Percentiles rank a stretch among this genome's conserved stretches.
These are phyloP conservation scores for Maccullochella peelii DNA, from an alignment of 2,113 vertebrate species.

Conservation along the genomic window DNA sequence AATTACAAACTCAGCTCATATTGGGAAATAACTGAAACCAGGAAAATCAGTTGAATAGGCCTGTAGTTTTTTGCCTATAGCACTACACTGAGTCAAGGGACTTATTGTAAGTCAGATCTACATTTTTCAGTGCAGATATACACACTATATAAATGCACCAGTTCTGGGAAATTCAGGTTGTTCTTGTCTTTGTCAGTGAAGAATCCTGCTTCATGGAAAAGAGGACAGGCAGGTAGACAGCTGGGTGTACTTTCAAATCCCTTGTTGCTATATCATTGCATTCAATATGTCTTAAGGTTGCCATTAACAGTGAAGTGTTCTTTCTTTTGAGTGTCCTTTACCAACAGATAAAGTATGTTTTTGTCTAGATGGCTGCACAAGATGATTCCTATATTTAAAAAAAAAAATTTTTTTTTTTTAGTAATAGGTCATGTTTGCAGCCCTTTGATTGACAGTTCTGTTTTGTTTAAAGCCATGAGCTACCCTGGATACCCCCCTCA, in stretches of 20 bases:
- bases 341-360: background rate
- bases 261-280: background rate
- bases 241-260: slow-evolving; percentile 4
- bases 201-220: background rate
- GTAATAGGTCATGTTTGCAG: background rate
- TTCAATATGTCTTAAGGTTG: background rate
- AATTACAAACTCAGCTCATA: background rate
- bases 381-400: background rate
- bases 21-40: too few relatives aligned
- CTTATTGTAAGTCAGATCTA: background rate
- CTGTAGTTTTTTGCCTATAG: too few relatives aligned
- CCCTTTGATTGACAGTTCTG: slow-evolving; percentile 30
- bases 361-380: background rate
- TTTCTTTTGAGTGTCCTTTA: background rate
- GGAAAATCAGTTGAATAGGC: too few relatives aligned
- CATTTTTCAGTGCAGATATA: background rate
- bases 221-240: background rate
- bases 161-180: background rate
- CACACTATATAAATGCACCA: background rate
- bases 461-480: slow-evolving; percentile 88
- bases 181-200: background rate
- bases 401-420: too few relatives aligned
- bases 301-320: background rate
- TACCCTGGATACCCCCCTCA: slow-evolving; percentile 90
- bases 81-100: background rate